Base-by-base conservation (phyloP, 2,797 vertebrate species). In the Myotis myotis region DNA sequence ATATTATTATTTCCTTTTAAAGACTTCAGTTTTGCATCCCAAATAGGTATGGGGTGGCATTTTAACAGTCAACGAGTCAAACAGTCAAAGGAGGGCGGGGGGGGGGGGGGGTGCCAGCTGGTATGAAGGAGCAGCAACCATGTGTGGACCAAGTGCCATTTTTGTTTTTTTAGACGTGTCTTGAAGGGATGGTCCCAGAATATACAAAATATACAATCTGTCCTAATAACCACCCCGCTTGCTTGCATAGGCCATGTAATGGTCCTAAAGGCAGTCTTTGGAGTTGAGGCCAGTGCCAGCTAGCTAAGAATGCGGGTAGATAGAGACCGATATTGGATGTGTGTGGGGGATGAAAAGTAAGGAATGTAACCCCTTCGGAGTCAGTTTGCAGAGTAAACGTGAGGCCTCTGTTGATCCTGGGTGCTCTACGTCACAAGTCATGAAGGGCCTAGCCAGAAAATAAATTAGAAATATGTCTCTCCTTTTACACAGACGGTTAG, bases 21-120 rank as follows among this genome's bases (percentile, higher is more conserved):
- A 98, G 86, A 97, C 93, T 97, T 97, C 95, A 98, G 96, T 98
- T 98, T 98, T 98, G 98, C 97, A 97, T 98, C 97, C 97, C 97
- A 96, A 97, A 97, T 97, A 96, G 96, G 96, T 97, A 97, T 96
- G 97, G 97, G 98, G 97, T 95, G 95, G 97, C 98, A 97, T 98
- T 96, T 98, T 98, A 98, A 98, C 98, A 98, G 98, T 99, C 98
- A 98, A 68, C 97, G 97, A 98, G 98, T 98, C 98, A 98, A 98
- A 98, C 98, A 98, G 98, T 98, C 98, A 98, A 95, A 98, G 98
- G 97, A 98, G 97, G 98, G 97, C 97, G 97, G 96, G 95, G 92
- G 97, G 98, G 97, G 97, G 97, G 96, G 95, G 92, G 91, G 96
- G 64, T 94, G 96, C 96, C 97, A 97, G 98, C 97, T 98, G 98